Evolutionary conservation across 1,140 invertebrate species (phyloP).

Genomic region (Phortica variegata): DNA sequence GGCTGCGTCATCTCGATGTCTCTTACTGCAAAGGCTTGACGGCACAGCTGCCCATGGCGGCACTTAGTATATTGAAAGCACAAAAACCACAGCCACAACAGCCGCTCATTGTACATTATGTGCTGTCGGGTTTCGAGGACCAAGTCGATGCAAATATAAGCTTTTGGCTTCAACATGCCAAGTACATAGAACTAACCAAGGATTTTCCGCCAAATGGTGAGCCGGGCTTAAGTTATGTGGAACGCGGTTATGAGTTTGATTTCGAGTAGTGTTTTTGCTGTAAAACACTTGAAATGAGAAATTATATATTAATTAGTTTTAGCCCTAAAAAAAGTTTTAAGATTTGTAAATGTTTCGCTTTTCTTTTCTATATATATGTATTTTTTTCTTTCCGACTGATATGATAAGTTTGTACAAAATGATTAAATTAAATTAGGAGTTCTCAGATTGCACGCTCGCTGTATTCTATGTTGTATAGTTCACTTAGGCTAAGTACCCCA

Average conservation of each 20-base stretch:
- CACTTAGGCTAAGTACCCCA: not conserved
- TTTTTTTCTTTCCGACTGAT: too few species aligned
- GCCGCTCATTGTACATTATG: conserved; percentile 32
- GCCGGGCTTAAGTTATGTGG: conserved; percentile 43
- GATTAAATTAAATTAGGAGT: too few species aligned
- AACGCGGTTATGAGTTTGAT: conserved; percentile 49
- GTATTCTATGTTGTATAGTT: not conserved
- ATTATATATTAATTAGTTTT: too few species aligned
- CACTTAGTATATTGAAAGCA: conserved; percentile 29
- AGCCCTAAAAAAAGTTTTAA: too few species aligned
- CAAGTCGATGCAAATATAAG: conserved; percentile 30
- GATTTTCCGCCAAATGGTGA: conserved; percentile 38
- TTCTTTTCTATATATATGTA: too few species aligned
- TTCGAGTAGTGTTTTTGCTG: too few species aligned
- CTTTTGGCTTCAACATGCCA: not conserved
- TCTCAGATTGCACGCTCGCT: too few species aligned
- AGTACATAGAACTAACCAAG: conserved; percentile 34
- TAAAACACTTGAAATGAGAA: too few species aligned
- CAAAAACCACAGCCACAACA: conserved; percentile 13
- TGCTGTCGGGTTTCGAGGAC: conserved; percentile 35
- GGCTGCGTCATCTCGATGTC: conserved; percentile 35
- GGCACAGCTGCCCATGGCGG: conserved; percentile 23
- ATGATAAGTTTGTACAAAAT: too few species aligned
- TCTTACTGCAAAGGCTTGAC: conserved; percentile 39
- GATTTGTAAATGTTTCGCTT: too few species aligned